Conservation (phyloP, 2,888 invertebrate species). For the Criorhina ranunculi region DNA sequence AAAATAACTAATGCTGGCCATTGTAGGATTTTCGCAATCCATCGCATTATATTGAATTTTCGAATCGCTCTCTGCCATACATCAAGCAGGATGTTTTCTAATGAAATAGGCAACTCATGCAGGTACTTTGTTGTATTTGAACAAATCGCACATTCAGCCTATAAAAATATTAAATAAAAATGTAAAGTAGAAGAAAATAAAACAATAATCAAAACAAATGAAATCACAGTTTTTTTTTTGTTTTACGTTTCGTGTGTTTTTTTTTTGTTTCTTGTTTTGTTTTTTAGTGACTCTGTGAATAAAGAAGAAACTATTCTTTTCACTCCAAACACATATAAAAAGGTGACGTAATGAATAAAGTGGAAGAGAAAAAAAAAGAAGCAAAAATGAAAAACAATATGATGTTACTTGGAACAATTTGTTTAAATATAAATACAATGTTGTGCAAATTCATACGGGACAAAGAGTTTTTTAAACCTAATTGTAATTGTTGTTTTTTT, state of each 20-base stretch:
- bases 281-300: conserved; percentile 51
- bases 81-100: conserved; percentile 82
- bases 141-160: conserved; percentile 83
- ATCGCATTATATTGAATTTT: conserved; percentile 81
- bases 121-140: conserved; percentile 82
- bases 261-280: conserved; percentile 11
- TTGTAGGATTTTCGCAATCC: conserved; percentile 83
- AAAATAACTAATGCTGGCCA: conserved; percentile 83
- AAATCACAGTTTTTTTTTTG: conserved; percentile 23
- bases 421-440: neutral
- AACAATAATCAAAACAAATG: conserved; percentile 73
- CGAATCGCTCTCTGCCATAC: conserved; percentile 81
- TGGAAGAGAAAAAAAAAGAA: neutral
- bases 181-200: conserved; percentile 78
- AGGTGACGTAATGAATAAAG: conserved; percentile 22
- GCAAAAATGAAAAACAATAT: conserved; percentile 17
- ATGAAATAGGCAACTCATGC: conserved; percentile 82
- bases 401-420: conserved; percentile 16
- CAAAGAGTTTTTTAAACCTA: too few species aligned
- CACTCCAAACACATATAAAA: conserved; percentile 31
- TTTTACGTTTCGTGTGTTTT: conserved; percentile 27
- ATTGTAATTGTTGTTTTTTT: too few species aligned
- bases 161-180: conserved; percentile 79
- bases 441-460: too few species aligned
- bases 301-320: conserved; percentile 7